Percentiles rank a stretch among this genome's conserved stretches.
phyloP scores from a whole-genome alignment of 2,113 vertebrate genomes.

The Macaca mulatta region DNA sequence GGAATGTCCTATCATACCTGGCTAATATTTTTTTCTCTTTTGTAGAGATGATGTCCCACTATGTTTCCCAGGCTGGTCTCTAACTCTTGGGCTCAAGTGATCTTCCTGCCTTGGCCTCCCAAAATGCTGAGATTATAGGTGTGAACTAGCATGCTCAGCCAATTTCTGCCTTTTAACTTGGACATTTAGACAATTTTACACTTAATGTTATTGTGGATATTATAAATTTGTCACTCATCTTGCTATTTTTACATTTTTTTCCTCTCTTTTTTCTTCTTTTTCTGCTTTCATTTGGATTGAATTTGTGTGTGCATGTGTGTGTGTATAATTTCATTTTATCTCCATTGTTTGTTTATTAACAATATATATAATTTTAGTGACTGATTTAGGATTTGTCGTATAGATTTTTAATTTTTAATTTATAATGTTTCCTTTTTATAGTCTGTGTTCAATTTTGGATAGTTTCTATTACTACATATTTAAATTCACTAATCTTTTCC shows the following conservation, averaged over 20 bases:
- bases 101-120: too few relatives aligned
- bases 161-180: neutral
- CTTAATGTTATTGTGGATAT: neutral
- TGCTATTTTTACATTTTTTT: neutral
- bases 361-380: neutral
- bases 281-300: neutral
- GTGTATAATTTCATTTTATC: neutral
- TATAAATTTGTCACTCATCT: neutral
- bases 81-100: too few relatives aligned
- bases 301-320: neutral
- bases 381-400: neutral
- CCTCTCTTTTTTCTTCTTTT: neutral
- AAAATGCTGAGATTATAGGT: too few relatives aligned
- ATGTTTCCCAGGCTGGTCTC: too few relatives aligned
- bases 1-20: too few relatives aligned
- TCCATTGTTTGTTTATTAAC: neutral
- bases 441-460: neutral
- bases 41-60: too few relatives aligned
- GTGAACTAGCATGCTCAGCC: too few relatives aligned
- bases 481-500: neutral
- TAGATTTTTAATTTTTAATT: neutral
- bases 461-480: neutral
- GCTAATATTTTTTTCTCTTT: too few relatives aligned
- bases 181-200: neutral
- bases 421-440: neutral